Conservation (phyloP, 2,888 invertebrate species). For the Synanthedon myopaeformis region DNA sequence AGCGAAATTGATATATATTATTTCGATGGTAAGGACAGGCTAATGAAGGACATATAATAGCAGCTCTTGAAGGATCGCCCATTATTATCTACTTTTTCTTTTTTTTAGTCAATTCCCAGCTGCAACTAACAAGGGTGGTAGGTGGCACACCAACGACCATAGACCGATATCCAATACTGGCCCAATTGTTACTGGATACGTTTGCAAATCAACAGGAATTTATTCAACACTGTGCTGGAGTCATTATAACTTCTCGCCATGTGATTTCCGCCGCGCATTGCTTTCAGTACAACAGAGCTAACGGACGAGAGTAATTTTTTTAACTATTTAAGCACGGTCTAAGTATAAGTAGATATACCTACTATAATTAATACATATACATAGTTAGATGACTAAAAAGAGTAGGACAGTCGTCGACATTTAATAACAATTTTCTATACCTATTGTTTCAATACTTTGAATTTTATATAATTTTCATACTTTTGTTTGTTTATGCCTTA, state of each 20-base stretch:
- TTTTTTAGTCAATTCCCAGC: constrained; percentile 22
- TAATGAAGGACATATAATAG: too few species aligned
- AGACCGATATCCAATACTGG: constrained; percentile 44
- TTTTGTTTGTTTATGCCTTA: too few species aligned
- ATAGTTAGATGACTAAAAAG: neutral
- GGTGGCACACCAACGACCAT: constrained; percentile 48
- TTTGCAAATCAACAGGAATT: constrained; percentile 40
- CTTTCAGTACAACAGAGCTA: constrained; percentile 45
- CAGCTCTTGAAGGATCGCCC: too few species aligned
- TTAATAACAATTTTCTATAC: too few species aligned
- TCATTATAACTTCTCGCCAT: constrained; percentile 49
- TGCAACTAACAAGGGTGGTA: constrained; percentile 32
- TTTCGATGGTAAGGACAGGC: too few species aligned
- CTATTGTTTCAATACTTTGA: too few species aligned
- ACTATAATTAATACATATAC: neutral
- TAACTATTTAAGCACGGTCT: neutral
- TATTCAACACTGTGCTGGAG: constrained; percentile 53
- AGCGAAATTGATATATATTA: too few species aligned
- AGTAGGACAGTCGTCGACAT: neutral
- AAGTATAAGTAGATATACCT: neutral
- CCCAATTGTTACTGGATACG: constrained; percentile 45
- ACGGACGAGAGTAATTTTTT: constrained; percentile 37
- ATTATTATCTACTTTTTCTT: neutral
- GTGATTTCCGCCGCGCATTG: constrained; percentile 56
- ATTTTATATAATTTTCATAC: too few species aligned